Conservation (phyloP, 1,140 invertebrate species). For the Sinella curviseta region DNA sequence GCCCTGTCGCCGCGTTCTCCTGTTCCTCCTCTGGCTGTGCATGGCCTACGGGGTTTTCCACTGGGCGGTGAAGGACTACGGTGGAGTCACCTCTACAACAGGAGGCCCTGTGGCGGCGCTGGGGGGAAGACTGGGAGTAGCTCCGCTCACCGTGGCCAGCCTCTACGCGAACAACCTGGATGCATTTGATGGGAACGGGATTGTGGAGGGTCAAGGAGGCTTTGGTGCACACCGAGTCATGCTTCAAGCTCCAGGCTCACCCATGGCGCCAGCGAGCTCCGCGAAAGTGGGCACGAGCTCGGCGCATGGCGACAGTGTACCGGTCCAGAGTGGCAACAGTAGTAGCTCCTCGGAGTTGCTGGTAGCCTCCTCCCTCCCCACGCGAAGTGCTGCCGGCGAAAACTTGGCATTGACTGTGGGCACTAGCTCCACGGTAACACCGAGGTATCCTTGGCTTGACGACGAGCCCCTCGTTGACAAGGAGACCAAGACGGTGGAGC, state of each 20-base stretch:
- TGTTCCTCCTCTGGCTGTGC: conserved; percentile 45
- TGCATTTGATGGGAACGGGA: background rate
- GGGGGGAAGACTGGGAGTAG: background rate
- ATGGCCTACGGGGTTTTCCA: conserved; percentile 49
- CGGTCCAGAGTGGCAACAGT: background rate
- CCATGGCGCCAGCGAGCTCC: too few relatives aligned
- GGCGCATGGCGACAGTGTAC: too few relatives aligned
- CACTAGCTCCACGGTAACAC: conserved; percentile 36
- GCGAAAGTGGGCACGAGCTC: too few relatives aligned
- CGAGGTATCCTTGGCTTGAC: conserved; percentile 44
- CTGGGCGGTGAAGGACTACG: conserved; percentile 32
- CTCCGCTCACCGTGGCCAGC: background rate
- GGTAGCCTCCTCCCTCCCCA: conserved; percentile 17
- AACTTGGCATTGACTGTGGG: conserved; percentile 14
- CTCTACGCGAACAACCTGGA: background rate
- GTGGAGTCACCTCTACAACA: background rate
- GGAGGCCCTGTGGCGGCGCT: background rate
- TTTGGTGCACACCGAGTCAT: background rate
- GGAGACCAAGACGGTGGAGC: conserved; percentile 68
- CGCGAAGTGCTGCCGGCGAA: background rate
- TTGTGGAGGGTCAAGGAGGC: background rate
- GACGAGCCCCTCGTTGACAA: conserved; percentile 66
- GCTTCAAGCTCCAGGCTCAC: too few relatives aligned
- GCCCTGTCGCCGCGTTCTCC: conserved; percentile 39
- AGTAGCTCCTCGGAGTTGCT: conserved; percentile 27